Conservation (phyloP, 2,888 invertebrate genomes). For the Esperia sulphurella region DNA sequence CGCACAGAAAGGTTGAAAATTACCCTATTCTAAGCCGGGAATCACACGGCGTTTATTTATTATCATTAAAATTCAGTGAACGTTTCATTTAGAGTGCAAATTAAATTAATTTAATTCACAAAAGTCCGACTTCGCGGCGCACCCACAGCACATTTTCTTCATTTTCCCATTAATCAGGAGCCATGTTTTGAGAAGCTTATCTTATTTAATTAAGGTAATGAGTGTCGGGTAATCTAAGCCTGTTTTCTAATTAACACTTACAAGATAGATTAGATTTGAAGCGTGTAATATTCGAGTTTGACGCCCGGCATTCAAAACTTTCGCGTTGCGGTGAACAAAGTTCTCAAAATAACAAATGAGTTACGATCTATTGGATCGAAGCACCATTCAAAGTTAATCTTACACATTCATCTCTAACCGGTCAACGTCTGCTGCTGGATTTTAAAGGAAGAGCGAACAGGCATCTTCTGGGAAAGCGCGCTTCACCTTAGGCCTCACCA, state of each 20-base stretch:
- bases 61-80: too few species aligned
- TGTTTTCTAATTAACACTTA: slow-evolving; percentile 51
- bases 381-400: not conserved
- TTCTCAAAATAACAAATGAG: not conserved
- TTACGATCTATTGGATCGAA: slow-evolving; percentile 1
- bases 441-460: too few species aligned
- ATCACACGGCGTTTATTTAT: too few species aligned
- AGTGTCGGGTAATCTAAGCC: slow-evolving; percentile 53
- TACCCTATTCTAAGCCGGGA: too few species aligned
- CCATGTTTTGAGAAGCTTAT: slow-evolving; percentile 48
- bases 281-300: slow-evolving; percentile 8
- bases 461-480: too few species aligned
- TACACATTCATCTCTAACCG: too few species aligned
- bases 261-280: slow-evolving; percentile 23
- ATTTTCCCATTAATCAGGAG: slow-evolving; percentile 12
- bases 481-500: too few species aligned
- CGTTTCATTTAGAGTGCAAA: too few species aligned
- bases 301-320: slow-evolving; percentile 3
- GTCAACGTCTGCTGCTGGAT: too few species aligned
- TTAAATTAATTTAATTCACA: not conserved
- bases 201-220: slow-evolving; percentile 67
- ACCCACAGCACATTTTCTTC: not conserved
- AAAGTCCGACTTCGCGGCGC: not conserved
- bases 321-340: not conserved
- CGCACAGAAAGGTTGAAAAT: too few species aligned